Conservation (phyloP, 2,113 vertebrate species). For the Campylorhamphus procurvoides region DNA sequence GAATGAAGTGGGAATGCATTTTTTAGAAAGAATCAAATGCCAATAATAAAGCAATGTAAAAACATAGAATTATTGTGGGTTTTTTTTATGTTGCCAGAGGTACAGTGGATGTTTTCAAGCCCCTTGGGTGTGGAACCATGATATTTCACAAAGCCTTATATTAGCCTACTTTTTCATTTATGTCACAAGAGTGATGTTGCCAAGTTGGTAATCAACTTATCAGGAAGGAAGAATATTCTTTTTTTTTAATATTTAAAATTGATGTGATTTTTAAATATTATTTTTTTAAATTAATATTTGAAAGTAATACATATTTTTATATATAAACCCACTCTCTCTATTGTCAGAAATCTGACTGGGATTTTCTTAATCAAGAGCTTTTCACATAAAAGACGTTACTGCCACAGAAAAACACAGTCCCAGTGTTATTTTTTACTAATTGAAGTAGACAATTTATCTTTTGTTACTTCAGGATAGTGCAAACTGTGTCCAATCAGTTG, state of each 20-base stretch:
- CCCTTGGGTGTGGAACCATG: not conserved
- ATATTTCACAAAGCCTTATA: not conserved
- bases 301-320: not conserved
- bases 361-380: not conserved
- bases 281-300: not conserved
- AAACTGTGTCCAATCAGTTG: not conserved
- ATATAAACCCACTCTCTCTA: not conserved
- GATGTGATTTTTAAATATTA: not conserved
- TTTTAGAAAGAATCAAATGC: not conserved
- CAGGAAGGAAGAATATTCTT: not conserved
- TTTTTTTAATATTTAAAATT: not conserved
- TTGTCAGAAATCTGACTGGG: not conserved
- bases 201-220: not conserved
- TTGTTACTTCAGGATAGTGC: not conserved
- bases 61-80: not conserved
- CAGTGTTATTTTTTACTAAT: not conserved
- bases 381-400: not conserved
- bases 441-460: not conserved
- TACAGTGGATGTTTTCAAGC: not conserved
- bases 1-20: not conserved
- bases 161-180: not conserved
- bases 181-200: not conserved
- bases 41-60: not conserved
- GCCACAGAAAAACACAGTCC: not conserved
- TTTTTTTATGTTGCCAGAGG: not conserved